Conservation (phyloP, 2,797 vertebrate species). For the Hoplostethus atlanticus region DNA sequence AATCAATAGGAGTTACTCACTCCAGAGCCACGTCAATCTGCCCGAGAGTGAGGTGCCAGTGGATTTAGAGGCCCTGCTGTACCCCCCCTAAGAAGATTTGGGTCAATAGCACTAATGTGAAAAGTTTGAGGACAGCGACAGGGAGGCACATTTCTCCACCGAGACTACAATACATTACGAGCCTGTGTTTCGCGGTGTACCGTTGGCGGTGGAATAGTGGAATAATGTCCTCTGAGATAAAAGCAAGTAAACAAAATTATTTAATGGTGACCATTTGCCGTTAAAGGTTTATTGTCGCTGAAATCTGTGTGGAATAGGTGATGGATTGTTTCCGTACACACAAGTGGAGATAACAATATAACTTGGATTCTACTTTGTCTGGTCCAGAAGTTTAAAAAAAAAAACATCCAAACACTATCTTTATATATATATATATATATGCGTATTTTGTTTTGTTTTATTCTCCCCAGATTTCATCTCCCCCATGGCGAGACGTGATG, state of each 20-base stretch:
- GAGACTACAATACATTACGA: constrained; percentile 22
- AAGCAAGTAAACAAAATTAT: constrained; percentile 17
- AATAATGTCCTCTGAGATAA: neutral
- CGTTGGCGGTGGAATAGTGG: constrained; percentile 8
- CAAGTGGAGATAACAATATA: neutral
- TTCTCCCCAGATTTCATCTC: neutral
- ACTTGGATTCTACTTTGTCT: neutral
- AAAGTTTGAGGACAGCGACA: constrained; percentile 64
- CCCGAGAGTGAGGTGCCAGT: constrained; percentile 57
- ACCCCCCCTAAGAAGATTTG: constrained; percentile 48
- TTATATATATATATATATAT: neutral
- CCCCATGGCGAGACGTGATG: neutral
- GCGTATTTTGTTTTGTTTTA: neutral
- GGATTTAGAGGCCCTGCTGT: constrained; percentile 61
- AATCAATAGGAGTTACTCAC: constrained; percentile 81
- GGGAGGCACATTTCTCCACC: constrained; percentile 2
- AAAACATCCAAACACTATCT: neutral
- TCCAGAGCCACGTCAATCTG: constrained; percentile 75
- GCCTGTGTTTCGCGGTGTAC: constrained; percentile 18
- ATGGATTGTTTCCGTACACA: constrained; percentile 15
- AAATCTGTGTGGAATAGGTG: constrained; percentile 5
- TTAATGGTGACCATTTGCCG: neutral
- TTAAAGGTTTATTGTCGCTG: neutral
- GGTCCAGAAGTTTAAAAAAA: neutral
- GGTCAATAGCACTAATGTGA: constrained; percentile 70